These are phyloP conservation scores for Amiota communis DNA, from an alignment of 2,888 invertebrate genomes.

Conservation along the genomic window DNA sequence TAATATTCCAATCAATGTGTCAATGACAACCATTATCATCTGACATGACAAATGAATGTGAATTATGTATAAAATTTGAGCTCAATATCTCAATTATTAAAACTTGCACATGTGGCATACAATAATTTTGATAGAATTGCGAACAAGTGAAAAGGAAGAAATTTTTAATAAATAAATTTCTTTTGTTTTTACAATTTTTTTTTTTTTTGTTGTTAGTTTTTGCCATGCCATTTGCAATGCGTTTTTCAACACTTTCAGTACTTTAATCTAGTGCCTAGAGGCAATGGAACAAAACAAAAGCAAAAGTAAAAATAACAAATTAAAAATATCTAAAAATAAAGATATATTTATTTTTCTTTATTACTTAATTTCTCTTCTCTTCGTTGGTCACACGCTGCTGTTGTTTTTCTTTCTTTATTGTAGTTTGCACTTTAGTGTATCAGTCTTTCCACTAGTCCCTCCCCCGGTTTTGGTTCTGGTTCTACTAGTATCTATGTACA, in stretches of 20 bases:
- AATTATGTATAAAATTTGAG: too few relatives aligned
- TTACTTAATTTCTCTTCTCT: neutral
- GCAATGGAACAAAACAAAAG: neutral
- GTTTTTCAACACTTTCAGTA: too few relatives aligned
- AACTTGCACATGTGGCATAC: too few relatives aligned
- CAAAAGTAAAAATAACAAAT: neutral
- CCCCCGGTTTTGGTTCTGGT: neutral
- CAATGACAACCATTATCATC: too few relatives aligned
- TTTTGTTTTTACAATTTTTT: neutral
- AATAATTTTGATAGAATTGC: too few relatives aligned
- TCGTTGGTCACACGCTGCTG: neutral
- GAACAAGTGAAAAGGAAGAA: too few relatives aligned
- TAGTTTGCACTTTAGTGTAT: neutral
- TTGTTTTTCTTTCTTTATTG: neutral
- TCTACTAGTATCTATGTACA: neutral
- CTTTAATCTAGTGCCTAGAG: neutral
- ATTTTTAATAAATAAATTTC: neutral
- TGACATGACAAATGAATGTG: too few relatives aligned
- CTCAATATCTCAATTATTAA: too few relatives aligned
- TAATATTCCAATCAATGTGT: too few relatives aligned
- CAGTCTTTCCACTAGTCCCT: too few relatives aligned
- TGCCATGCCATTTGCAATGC: too few relatives aligned
- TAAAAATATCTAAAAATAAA: constrained; percentile 23
- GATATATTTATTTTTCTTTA: constrained; percentile 4
- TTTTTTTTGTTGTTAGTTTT: neutral